phyloP scores from a whole-genome alignment of 2,888 invertebrate genomes.

The Pasiphila rectangulata region DNA sequence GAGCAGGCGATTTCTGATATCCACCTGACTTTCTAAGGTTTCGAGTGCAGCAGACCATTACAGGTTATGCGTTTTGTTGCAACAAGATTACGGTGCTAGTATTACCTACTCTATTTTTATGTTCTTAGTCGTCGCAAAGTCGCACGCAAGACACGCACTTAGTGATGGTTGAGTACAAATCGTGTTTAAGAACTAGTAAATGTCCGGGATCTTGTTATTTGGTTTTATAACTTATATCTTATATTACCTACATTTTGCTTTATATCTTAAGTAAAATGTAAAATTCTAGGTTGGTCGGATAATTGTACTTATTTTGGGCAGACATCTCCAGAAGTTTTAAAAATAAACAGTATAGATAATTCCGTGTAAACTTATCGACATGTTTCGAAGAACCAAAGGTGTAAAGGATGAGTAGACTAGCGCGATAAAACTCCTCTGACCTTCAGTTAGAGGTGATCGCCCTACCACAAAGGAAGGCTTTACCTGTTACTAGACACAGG shows the following conservation, averaged over 20 bases:
- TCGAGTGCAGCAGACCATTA: constrained; percentile 33
- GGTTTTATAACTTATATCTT: too few relatives aligned
- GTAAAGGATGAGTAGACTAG: constrained; percentile 37
- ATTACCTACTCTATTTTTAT: constrained; percentile 12
- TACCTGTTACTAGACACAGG: constrained; percentile 35
- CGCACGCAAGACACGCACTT: not conserved
- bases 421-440: constrained; percentile 41
- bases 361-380: constrained; percentile 21
- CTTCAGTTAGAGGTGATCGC: constrained; percentile 54
- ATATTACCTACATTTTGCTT: too few relatives aligned
- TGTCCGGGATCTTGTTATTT: too few relatives aligned
- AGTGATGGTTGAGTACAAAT: not conserved
- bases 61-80: constrained; percentile 31
- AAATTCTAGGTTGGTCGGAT: too few relatives aligned
- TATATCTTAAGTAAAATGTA: too few relatives aligned
- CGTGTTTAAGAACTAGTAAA: not conserved
- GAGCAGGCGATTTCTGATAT: constrained; percentile 45
- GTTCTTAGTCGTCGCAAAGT: not conserved
- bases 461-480: constrained; percentile 50
- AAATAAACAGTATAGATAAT: not conserved
- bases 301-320: too few relatives aligned
- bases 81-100: constrained; percentile 27
- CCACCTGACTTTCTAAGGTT: constrained; percentile 44
- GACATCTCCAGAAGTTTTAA: not conserved
- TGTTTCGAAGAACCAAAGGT: constrained; percentile 31